Percentiles rank a stretch among this genome's conserved stretches.
These are phyloP conservation scores for Apotomis capreana DNA, from an alignment of 2,888 invertebrate species.

Conservation along the genomic window DNA sequence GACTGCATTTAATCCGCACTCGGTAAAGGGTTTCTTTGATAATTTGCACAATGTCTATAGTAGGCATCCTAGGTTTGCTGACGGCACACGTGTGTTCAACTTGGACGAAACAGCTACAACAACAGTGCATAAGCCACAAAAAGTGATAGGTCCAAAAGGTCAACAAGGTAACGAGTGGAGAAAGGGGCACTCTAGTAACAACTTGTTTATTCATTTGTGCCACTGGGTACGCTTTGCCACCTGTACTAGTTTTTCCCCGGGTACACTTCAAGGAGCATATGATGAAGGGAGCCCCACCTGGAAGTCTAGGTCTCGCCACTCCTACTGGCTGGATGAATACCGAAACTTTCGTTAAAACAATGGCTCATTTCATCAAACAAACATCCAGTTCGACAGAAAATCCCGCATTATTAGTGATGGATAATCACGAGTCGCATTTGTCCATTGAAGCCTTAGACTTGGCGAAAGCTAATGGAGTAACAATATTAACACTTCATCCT, in stretches of 20 bases:
- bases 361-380: not conserved
- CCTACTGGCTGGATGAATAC: not conserved
- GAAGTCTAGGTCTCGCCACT: not conserved
- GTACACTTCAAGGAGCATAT: not conserved
- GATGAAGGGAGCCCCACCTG: not conserved
- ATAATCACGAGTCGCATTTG: too few relatives aligned
- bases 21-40: too few relatives aligned
- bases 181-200: too few relatives aligned
- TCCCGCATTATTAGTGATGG: not conserved
- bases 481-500: not conserved
- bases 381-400: too few relatives aligned
- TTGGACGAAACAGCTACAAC: not conserved
- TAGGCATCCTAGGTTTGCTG: too few relatives aligned
- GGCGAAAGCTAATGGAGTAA: not conserved
- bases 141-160: not conserved
- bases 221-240: not conserved
- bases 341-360: not conserved
- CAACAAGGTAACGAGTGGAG: not conserved
- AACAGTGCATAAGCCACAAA: slow-evolving; percentile 3
- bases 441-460: not conserved
- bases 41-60: too few relatives aligned
- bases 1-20: slow-evolving; percentile 33
- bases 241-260: not conserved
- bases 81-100: slow-evolving; percentile 1
- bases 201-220: not conserved